Evolutionary conservation across 1,140 invertebrate genomes (phyloP), one percentile per base, ranked within the genome.

Genomic region (Leptopilina boulardi): DNA sequence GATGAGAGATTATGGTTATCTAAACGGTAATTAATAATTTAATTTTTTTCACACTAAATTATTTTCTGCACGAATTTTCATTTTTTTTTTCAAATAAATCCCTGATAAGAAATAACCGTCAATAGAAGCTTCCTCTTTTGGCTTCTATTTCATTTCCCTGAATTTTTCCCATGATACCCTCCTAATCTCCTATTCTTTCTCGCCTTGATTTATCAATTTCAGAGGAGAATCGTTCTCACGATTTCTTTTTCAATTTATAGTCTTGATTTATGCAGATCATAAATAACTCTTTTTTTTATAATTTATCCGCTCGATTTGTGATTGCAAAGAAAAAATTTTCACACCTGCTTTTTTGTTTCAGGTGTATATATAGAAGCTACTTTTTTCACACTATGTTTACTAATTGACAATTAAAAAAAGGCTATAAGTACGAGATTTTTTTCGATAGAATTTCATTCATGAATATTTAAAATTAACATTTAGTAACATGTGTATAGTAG

Each of bases 131-230:
- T 38, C 8, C 34, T 47, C 38, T 47, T 47, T 47, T 42, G 9
- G 13, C 42, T 47, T 3, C 42, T 47, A n/a, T n/a, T 47, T 10
- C 47, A 51, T 51, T 51, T 18, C 18, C n/a, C n/a, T 1, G 13
- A 13, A 11, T 42, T 13, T 42, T 42, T 51, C 5, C 18, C 44
- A 42, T 47, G 42, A 47, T 42, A 47, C 3, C n/a, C 47, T 18
- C 47, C 18, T 51, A 51, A 51, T 51, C 15, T 0, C 6, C 15
- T 5, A 51, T 51, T 51, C 47, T 51, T n/a, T n/a, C 47, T n/a
- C 47, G 47, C 2, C 47, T 51, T 18, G 47, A 51, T 51, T 51
- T 51, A 51, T 51, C 47, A 51, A 51, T 47, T 47, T 47, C 42
- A 11, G 42, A 38, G 42, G 15, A 47, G 42, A 47, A 47, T 51